Conservation (phyloP, 2,888 invertebrate species). For the Capitulum mitella region DNA sequence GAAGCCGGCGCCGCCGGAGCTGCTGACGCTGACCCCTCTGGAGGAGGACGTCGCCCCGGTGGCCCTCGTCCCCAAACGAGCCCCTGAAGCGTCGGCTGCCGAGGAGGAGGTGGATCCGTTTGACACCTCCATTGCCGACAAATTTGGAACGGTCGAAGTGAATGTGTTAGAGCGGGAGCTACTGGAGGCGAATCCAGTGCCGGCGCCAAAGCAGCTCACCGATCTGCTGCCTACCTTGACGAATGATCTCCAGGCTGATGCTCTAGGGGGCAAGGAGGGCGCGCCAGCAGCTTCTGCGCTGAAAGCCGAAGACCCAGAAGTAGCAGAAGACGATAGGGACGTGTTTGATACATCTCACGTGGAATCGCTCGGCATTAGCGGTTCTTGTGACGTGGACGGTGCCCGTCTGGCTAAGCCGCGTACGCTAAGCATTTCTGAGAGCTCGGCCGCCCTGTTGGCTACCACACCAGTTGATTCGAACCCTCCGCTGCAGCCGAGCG, state of each 20-base stretch:
- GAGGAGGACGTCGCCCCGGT: conserved; percentile 46
- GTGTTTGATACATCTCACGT: background rate
- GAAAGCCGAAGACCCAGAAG: background rate
- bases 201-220: background rate
- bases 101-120: conserved; percentile 62
- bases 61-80: conserved; percentile 60
- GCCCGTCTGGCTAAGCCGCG: background rate
- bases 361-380: background rate
- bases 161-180: conserved; percentile 71
- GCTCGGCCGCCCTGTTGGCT: background rate
- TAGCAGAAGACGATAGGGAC: background rate
- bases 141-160: conserved; percentile 65
- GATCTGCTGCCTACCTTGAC: background rate
- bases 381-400: background rate
- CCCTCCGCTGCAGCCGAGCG: background rate
- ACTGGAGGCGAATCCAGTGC: conserved; percentile 39
- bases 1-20: conserved; percentile 28
- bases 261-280: too few relatives aligned
- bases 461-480: background rate
- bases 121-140: conserved; percentile 69
- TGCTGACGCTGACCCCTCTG: conserved; percentile 26
- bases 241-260: too few relatives aligned
- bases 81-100: conserved; percentile 42
- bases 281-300: too few relatives aligned
- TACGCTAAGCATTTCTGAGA: background rate